phyloP scores from a whole-genome alignment of 2,113 vertebrate genomes.

The Corapipo altera region DNA sequence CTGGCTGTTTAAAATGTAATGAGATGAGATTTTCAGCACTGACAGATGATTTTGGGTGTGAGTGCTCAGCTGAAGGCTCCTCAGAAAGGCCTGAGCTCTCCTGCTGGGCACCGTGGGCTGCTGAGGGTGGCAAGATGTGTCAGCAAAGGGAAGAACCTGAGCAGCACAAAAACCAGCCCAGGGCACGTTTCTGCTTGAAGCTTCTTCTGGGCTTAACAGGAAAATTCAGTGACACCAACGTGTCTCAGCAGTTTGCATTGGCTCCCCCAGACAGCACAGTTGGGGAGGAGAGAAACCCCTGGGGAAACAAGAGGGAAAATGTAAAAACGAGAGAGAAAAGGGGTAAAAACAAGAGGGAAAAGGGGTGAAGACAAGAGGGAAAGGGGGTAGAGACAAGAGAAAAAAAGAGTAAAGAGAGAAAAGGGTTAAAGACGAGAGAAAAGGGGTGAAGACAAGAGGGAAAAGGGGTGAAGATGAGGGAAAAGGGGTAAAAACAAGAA shows the following conservation, averaged over 20 bases:
- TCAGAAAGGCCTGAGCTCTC: neutral
- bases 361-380: too few relatives aligned
- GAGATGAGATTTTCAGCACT: conserved; percentile 32
- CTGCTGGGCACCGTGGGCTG: neutral
- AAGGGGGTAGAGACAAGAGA: too few relatives aligned
- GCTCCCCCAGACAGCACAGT: neutral
- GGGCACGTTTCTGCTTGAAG: neutral
- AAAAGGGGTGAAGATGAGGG: too few relatives aligned
- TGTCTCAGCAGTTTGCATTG: neutral
- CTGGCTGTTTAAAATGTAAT: conserved; percentile 14
- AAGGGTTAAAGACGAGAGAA: too few relatives aligned
- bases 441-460: too few relatives aligned
- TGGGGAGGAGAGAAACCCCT: neutral
- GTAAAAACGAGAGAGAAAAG: too few relatives aligned
- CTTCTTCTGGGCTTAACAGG: neutral
- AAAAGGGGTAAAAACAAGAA: too few relatives aligned
- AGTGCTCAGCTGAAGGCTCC: neutral
- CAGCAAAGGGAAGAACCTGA: neutral
- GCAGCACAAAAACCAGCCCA: neutral
- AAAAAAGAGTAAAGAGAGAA: too few relatives aligned
- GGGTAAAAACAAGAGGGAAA: too few relatives aligned
- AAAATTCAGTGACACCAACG: neutral
- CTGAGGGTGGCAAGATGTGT: neutral
- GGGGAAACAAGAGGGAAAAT: neutral
- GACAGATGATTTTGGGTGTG: neutral